phyloP scores from a whole-genome alignment of 92 coral and sea anemone species.

The Muricea muricata region DNA sequence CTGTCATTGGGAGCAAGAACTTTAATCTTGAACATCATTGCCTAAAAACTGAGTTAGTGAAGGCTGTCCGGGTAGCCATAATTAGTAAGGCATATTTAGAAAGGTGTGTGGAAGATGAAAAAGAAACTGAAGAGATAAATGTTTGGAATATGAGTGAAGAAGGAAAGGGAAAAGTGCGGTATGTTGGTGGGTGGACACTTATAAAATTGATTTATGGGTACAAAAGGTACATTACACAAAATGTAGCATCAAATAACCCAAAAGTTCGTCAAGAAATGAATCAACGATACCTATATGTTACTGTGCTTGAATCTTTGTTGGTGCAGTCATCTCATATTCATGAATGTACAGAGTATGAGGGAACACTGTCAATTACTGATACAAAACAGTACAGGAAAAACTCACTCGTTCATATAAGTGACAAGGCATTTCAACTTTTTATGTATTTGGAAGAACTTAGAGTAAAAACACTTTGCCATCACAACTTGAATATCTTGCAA shows the following conservation, averaged over 20 bases:
- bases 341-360: constrained; percentile 7
- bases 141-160: no score
- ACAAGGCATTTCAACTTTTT: constrained; percentile 32
- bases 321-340: constrained; percentile 1
- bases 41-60: no score
- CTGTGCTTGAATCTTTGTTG: background rate
- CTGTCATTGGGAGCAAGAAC: background rate
- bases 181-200: constrained; percentile 19
- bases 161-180: constrained; percentile 24
- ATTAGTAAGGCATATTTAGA: no score
- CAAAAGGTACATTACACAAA: constrained; percentile 11
- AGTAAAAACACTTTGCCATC: constrained; percentile 33
- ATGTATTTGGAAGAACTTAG: constrained; percentile 47
- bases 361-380: constrained; percentile 33
- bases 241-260: background rate
- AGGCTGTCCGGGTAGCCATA: no score
- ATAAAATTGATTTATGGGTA: constrained; percentile 9
- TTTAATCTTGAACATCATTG: background rate
- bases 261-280: constrained; percentile 12
- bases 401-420: constrained; percentile 42
- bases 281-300: background rate
- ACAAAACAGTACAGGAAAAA: constrained; percentile 47
- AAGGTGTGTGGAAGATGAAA: no score
- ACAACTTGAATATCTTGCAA: constrained; percentile 22
- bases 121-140: no score